Conservation (phyloP, 1,140 invertebrate genomes). For the Rhizoglyphus robini region DNA sequence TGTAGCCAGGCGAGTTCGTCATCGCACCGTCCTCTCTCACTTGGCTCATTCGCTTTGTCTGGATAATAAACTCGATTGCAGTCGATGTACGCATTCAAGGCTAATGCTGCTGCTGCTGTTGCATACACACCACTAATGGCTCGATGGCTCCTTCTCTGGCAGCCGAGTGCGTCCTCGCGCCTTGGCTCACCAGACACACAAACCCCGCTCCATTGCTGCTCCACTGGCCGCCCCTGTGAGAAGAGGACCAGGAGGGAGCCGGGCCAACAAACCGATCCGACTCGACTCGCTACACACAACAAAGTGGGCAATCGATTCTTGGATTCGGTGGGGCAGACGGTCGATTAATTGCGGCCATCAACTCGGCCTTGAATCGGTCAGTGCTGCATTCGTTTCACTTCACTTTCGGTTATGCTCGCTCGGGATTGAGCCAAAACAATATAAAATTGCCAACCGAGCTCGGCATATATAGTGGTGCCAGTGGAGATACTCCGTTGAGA, state of each 20-base stretch:
- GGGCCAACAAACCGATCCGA: too few species aligned
- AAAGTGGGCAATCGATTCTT: too few species aligned
- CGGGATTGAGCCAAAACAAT: too few species aligned
- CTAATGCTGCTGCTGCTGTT: not conserved
- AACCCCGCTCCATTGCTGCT: too few species aligned
- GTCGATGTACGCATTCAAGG: conserved; percentile 19
- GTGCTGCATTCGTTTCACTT: not conserved
- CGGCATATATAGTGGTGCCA: too few species aligned
- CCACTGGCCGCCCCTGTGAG: too few species aligned
- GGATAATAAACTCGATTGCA: conserved; percentile 12
- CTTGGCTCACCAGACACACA: too few species aligned
- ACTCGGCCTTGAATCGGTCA: not conserved
- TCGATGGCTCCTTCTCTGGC: not conserved
- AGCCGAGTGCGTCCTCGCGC: not conserved
- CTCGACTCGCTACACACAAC: too few species aligned
- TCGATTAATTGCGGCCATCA: not conserved
- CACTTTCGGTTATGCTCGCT: not conserved
- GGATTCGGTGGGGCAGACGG: not conserved
- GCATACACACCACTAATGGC: too few species aligned
- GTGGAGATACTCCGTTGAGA: too few species aligned
- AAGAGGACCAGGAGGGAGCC: too few species aligned
- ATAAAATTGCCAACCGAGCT: too few species aligned
- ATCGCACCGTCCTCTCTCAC: not conserved
- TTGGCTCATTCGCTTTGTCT: not conserved
- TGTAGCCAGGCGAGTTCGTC: not conserved